phyloP scores from a whole-genome alignment of 2,888 invertebrate species.

The Quadriops clusia region DNA sequence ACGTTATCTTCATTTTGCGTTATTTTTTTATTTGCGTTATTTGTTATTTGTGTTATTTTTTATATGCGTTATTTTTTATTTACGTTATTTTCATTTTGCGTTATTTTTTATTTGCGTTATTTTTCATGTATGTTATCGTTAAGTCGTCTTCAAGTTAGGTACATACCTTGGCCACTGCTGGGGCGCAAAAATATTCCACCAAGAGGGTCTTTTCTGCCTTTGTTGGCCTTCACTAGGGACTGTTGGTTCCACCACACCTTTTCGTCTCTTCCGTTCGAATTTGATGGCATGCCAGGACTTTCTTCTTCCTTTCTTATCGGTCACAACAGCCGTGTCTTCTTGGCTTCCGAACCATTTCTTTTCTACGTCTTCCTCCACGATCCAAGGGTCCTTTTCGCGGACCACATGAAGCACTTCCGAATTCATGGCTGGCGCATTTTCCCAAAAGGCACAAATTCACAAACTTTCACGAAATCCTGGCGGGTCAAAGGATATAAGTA shows the following conservation, averaged over 20 bases:
- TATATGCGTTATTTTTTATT: no score
- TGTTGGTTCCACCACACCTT: slow-evolving; percentile 30
- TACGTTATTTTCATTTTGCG: no score
- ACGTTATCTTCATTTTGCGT: no score
- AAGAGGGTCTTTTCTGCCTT: slow-evolving; percentile 45
- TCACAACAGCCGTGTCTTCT: slow-evolving; percentile 27
- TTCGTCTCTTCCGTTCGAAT: slow-evolving; percentile 35
- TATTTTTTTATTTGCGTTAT: no score
- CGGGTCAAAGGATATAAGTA: no score
- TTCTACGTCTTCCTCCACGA: slow-evolving; percentile 28
- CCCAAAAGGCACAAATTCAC: no score
- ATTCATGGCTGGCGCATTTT: no score
- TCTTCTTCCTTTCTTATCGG: slow-evolving; percentile 34
- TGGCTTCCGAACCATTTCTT: slow-evolving; percentile 31
- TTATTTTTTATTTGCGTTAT: no score
- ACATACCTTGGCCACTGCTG: slow-evolving; percentile 60
- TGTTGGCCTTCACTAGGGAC: slow-evolving; percentile 21
- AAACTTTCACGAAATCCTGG: no score
- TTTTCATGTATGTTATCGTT: no score
- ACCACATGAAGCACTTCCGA: slow-evolving; percentile 32
- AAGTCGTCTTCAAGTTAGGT: no score
- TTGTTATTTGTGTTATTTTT: no score
- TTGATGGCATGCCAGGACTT: slow-evolving; percentile 38
- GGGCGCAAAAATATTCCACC: slow-evolving; percentile 83
- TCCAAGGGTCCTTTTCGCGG: slow-evolving; percentile 34